phyloP scores from a whole-genome alignment of 2,888 invertebrate genomes.

The Eristalinus sepulchralis region DNA sequence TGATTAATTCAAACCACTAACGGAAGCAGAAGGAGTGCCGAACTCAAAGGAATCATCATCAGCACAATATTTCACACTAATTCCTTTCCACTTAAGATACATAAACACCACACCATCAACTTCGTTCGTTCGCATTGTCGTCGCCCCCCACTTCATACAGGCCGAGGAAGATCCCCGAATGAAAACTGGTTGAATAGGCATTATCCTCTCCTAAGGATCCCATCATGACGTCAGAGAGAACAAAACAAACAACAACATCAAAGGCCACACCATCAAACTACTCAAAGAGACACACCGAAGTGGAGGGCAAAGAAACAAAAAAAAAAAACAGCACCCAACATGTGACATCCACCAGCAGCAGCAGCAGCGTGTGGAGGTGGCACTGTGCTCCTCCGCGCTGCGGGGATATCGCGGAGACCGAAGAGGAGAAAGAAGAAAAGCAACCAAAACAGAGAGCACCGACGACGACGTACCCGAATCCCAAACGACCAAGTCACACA shows the following conservation, averaged over 20 bases:
- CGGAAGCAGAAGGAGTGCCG: slow-evolving; percentile 22
- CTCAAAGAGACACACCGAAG: slow-evolving; percentile 42
- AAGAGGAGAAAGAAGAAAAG: slow-evolving; percentile 41
- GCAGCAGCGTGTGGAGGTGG: neutral
- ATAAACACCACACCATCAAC: neutral
- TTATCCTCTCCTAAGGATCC: slow-evolving; percentile 48
- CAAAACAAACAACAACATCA: slow-evolving; percentile 45
- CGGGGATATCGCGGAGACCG: neutral
- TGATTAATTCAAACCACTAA: slow-evolving; percentile 46
- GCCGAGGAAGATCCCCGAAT: neutral
- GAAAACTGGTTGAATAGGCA: slow-evolving; percentile 54
- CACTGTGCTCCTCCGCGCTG: neutral
- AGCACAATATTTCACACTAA: slow-evolving; percentile 61
- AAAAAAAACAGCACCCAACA: slow-evolving; percentile 56
- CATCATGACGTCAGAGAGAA: slow-evolving; percentile 54
- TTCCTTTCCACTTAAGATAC: slow-evolving; percentile 56
- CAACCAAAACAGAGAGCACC: slow-evolving; percentile 40
- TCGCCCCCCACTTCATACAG: neutral
- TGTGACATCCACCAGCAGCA: slow-evolving; percentile 53
- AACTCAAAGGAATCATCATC: neutral
- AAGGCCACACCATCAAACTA: slow-evolving; percentile 36
- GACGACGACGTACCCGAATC: neutral
- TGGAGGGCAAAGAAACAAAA: neutral
- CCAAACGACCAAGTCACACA: slow-evolving; percentile 62
- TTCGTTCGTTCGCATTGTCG: neutral